These are phyloP conservation scores for Kryptopterus vitreolus DNA, from an alignment of 2,797 vertebrate genomes.

Conservation along the genomic window DNA sequence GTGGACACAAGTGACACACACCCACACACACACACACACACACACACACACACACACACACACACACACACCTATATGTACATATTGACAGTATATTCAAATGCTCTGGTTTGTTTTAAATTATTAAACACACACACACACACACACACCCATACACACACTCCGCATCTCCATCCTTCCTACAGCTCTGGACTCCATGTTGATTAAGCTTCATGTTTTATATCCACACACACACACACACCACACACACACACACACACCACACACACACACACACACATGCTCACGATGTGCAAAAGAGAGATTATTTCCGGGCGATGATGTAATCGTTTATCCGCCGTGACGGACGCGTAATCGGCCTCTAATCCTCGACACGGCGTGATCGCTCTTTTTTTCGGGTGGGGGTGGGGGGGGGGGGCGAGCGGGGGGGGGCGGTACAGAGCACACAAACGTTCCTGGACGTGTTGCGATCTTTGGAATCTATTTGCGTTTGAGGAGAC, in stretches of 20 bases:
- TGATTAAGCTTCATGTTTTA: conserved; percentile 11
- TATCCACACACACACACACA: not conserved
- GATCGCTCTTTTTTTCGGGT: conserved; percentile 8
- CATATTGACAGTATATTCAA: no score
- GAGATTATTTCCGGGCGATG: not conserved
- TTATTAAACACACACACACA: no score
- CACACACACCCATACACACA: no score
- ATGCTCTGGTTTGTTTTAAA: no score
- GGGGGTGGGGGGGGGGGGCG: no score
- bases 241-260: no score
- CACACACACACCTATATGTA: conserved; percentile 8
- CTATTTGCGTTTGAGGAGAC: not conserved
- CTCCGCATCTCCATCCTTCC: not conserved
- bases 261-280: no score
- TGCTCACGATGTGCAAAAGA: not conserved
- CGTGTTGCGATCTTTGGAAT: not conserved
- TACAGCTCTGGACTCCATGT: conserved; percentile 5
- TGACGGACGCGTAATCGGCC: not conserved
- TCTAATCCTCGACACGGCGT: conserved; percentile 16
- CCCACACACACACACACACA: conserved; percentile 8
- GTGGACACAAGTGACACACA: not conserved
- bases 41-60: conserved; percentile 8
- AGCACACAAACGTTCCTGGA: no score
- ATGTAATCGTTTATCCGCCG: conserved; percentile 10
- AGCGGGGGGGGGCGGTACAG: no score